phyloP scores from a whole-genome alignment of 2,888 invertebrate species.

The Ophonus ardosiacus region DNA sequence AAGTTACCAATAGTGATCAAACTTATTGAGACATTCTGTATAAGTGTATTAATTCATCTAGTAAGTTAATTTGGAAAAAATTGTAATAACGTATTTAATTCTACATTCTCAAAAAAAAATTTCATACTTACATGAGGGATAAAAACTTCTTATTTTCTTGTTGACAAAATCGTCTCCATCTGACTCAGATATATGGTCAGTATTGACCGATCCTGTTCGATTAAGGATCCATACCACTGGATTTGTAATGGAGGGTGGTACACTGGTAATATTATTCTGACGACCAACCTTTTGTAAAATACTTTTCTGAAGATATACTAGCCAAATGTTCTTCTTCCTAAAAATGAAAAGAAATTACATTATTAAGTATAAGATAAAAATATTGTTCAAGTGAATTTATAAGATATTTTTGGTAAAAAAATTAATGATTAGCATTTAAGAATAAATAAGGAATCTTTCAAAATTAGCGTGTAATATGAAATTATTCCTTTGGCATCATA shows the following conservation, averaged over 20 bases:
- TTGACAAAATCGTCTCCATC: slow-evolving; percentile 10
- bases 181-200: slow-evolving; percentile 4
- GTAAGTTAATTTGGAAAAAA: no score
- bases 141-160: slow-evolving; percentile 73
- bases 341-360: not conserved
- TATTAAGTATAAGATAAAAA: not conserved
- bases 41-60: no score
- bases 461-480: no score
- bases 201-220: not conserved
- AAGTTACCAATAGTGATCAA: no score
- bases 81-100: no score
- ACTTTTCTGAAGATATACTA: not conserved
- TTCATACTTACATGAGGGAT: slow-evolving; percentile 72
- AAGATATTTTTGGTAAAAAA: no score
- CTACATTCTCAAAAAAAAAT: not conserved
- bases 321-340: slow-evolving; percentile 16
- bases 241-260: not conserved
- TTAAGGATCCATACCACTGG: slow-evolving; percentile 12
- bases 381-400: no score
- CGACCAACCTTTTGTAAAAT: slow-evolving; percentile 14
- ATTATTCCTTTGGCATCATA: no score
- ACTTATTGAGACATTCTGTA: no score
- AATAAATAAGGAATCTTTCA: no score
- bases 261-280: slow-evolving; percentile 23
- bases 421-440: no score